Conservation (phyloP, 2,888 invertebrate species). For the Sycophila texana region DNA sequence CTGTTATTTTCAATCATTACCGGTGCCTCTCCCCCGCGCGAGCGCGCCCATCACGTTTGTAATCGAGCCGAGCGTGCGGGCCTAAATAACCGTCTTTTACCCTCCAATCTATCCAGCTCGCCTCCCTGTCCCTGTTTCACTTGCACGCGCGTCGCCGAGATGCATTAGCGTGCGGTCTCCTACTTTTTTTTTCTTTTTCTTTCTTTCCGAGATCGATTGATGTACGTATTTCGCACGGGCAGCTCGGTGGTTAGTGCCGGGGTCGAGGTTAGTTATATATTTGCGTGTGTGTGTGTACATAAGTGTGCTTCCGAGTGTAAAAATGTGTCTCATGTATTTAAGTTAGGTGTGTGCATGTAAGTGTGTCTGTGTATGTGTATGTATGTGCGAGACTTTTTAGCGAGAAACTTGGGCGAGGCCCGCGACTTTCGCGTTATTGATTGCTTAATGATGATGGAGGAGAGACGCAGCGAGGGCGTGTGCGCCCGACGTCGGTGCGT, state of each 20-base stretch:
- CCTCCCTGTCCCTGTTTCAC: conserved; percentile 23
- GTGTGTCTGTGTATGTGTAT: no score
- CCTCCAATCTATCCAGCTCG: conserved; percentile 6
- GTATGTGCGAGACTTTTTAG: no score
- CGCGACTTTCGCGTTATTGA: not conserved
- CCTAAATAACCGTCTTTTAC: conserved; percentile 50
- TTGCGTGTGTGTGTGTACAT: no score
- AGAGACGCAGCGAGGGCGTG: not conserved
- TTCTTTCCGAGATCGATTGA: not conserved
- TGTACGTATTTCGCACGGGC: conserved; percentile 1
- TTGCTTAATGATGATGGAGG: conserved; percentile 25
- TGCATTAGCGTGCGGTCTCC: not conserved
- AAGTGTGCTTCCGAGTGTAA: no score
- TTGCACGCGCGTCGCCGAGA: not conserved
- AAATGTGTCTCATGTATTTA: no score
- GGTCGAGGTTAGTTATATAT: no score
- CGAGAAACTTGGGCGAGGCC: no score
- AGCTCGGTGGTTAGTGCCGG: not conserved
- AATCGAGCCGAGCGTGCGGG: conserved; percentile 39
- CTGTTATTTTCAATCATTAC: conserved; percentile 73
- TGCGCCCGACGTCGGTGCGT: not conserved
- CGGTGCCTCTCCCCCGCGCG: conserved; percentile 30
- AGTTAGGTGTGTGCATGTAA: no score
- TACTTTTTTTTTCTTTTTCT: no score
- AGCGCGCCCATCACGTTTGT: conserved; percentile 44